Base-by-base conservation (phyloP, 2,113 vertebrate genomes). In the Anser cygnoides region DNA sequence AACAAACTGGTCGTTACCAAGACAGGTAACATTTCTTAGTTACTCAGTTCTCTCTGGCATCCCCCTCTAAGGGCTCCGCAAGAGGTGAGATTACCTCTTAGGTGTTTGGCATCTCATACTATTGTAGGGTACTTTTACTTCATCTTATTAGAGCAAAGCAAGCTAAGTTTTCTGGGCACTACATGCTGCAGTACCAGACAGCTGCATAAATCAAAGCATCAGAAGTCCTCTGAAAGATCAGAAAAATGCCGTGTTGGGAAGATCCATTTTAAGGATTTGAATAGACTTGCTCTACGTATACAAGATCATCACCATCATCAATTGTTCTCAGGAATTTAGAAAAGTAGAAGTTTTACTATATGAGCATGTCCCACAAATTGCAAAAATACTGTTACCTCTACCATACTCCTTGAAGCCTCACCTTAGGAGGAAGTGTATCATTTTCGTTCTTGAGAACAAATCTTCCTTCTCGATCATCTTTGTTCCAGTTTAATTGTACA, bases 401-500 rank as follows among this genome's bases (percentile, higher is more conserved):
- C 29, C 3, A 37, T 6, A 44, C 3, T 75, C 18, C 35, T 1
- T 18, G 19, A 59, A 65, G 44, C 13, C 94, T 95, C 96, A 99
- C 99, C 99, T 99, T 99, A 59, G 96, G 97, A 87, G 98, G 98
- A 50, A 98, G 17, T 2, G 99, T 97, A 87, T 99, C 99, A 9
- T 99, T 99, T 97, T 99, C 99, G 15, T 99, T 99, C 98, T 99
- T 99, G n/a, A 99, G 98, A 54, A 99, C 99, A 39, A 99, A 99
- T 63, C 99, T 98, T 65, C 99, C 99, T 90, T 99, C 99, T 29
- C 99, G 96, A 97, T 99, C 99, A 76, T 99, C 99, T 96, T 99
- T 99, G 97, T 99, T 99, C 99, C 99, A 99, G 96, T 99, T 99
- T 87, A 99, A 96, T 67, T 99, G 99, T 66, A 99, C 99, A 52